Conservation (phyloP, 2,797 vertebrate genomes). For the Mareca penelope region DNA sequence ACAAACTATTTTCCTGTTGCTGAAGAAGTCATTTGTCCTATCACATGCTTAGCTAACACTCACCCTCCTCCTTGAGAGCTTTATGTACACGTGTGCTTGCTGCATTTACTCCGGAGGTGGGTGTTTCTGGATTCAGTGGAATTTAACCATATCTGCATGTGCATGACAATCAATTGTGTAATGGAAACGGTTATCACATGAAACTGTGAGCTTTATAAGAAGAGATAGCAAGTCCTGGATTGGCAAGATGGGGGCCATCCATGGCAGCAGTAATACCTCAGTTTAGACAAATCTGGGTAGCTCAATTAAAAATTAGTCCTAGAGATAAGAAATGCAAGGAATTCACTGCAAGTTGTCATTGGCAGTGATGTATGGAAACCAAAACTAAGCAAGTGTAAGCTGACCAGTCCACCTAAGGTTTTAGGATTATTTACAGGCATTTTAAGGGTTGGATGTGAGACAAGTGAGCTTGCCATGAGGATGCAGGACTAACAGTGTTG, state of each 20-base stretch:
- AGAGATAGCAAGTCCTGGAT: neutral
- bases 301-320: neutral
- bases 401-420: neutral
- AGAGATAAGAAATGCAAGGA: neutral
- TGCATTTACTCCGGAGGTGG: neutral
- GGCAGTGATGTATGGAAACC: neutral
- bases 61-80: neutral
- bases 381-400: neutral
- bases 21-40: neutral
- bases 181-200: neutral
- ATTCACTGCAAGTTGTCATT: neutral
- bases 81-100: neutral
- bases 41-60: neutral
- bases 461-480: neutral
- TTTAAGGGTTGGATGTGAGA: neutral
- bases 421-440: neutral
- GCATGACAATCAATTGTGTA: neutral
- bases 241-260: neutral
- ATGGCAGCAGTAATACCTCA: neutral
- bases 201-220: neutral
- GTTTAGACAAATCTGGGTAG: neutral
- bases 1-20: neutral
- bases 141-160: neutral
- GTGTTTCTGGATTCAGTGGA: neutral
- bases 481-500: neutral